Percentiles rank a stretch among this genome's conserved stretches.
Evolutionary conservation across 2,797 vertebrate genomes (phyloP).

Genomic region (Sebastes oblongus): DNA sequence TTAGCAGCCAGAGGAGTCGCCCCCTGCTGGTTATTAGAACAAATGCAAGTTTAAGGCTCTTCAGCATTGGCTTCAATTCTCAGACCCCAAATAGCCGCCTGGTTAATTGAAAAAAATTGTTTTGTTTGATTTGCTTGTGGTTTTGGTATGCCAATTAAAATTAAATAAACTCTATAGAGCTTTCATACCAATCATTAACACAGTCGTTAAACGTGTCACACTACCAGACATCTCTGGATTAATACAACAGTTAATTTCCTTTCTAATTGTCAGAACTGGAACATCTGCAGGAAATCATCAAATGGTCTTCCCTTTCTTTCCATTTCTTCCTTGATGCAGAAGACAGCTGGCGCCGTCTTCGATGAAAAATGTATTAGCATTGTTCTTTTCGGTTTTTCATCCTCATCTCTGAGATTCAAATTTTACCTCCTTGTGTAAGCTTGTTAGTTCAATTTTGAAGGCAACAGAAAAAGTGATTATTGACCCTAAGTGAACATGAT

Average conservation of each 20-base stretch:
- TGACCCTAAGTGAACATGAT: slow-evolving; percentile 21
- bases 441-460: slow-evolving; percentile 8
- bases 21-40: no score
- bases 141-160: not conserved
- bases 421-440: not conserved
- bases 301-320: not conserved
- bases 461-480: not conserved
- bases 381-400: slow-evolving; percentile 19
- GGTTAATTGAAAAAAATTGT: not conserved
- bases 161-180: not conserved
- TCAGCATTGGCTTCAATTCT: no score
- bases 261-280: not conserved
- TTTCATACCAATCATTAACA: not conserved
- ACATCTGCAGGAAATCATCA: not conserved
- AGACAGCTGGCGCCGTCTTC: not conserved
- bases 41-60: no score
- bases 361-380: slow-evolving; percentile 38
- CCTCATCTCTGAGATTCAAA: not conserved
- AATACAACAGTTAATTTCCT: not conserved
- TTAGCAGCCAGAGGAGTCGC: no score
- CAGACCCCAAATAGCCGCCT: no score
- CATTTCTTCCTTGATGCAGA: not conserved
- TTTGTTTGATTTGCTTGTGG: not conserved
- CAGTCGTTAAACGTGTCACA: not conserved
- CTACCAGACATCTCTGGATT: not conserved